phyloP scores from a whole-genome alignment of 1,140 invertebrate genomes.

The Drosophila erecta region DNA sequence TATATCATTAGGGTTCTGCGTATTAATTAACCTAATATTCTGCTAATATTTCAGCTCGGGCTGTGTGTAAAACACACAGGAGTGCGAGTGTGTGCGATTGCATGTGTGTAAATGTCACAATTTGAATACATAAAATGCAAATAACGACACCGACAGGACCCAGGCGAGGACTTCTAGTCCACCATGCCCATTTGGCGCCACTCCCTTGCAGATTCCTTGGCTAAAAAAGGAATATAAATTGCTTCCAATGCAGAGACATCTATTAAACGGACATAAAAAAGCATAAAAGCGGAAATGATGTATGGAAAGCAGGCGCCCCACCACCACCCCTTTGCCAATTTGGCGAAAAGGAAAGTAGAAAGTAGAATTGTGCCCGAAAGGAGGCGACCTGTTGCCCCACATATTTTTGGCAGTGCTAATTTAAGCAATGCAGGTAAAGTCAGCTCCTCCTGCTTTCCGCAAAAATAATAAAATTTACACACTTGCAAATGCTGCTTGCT shows the following conservation, averaged over 20 bases:
- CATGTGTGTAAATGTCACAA: slow-evolving; percentile 78
- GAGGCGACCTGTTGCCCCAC: slow-evolving; percentile 75
- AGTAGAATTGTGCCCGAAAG: slow-evolving; percentile 42
- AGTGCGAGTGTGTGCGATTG: slow-evolving; percentile 30
- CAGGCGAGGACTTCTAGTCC: slow-evolving; percentile 38
- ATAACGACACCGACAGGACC: slow-evolving; percentile 58
- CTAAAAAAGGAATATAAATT: slow-evolving; percentile 66
- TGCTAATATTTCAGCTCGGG: background rate
- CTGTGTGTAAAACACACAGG: slow-evolving; percentile 14
- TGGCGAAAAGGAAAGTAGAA: slow-evolving; percentile 63
- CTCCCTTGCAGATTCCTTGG: slow-evolving; percentile 48
- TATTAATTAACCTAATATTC: no score
- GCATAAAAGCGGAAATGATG: slow-evolving; percentile 78
- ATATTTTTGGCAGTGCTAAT: slow-evolving; percentile 68
- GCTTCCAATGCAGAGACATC: slow-evolving; percentile 76
- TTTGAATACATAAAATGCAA: slow-evolving; percentile 82
- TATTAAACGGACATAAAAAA: slow-evolving; percentile 80
- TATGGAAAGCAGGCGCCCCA: slow-evolving; percentile 41
- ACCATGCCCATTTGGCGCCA: slow-evolving; percentile 11
- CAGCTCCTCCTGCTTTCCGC: slow-evolving; percentile 6
- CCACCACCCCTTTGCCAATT: slow-evolving; percentile 27
- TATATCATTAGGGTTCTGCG: no score
- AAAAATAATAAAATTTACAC: slow-evolving; percentile 78
- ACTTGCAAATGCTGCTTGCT: slow-evolving; percentile 62
- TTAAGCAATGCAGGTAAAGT: slow-evolving; percentile 64